Percentiles rank a stretch among this genome's conserved stretches.
These are phyloP conservation scores for Centruroides sculpturatus DNA, from an alignment of 1,140 invertebrate genomes.

Conservation along the genomic window DNA sequence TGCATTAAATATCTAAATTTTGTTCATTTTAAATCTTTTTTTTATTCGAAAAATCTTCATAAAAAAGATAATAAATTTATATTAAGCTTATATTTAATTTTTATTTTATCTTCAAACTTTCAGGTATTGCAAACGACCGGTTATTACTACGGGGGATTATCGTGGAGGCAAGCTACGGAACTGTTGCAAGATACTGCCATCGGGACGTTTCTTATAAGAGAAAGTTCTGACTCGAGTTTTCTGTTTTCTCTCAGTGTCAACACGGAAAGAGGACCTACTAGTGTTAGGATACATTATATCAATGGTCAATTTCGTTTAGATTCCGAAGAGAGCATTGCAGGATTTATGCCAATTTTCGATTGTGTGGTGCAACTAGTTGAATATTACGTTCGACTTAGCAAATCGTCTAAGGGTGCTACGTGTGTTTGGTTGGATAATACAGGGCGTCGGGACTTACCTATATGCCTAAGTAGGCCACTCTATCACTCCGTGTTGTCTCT, in stretches of 20 bases:
- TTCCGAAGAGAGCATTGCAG: conserved; percentile 45
- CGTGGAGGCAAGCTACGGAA: conserved; percentile 49
- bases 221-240: conserved; percentile 60
- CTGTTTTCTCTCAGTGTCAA: conserved; percentile 70
- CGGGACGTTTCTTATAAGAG: conserved; percentile 59
- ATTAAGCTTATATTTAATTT: too few species aligned
- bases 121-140: conserved; percentile 25
- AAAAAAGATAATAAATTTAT: too few species aligned
- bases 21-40: too few species aligned
- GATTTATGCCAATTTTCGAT: conserved; percentile 53
- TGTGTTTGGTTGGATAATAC: conserved; percentile 51
- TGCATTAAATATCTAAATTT: too few species aligned
- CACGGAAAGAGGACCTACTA: conserved; percentile 65
- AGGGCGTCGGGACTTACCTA: conserved; percentile 49
- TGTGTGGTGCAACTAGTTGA: conserved; percentile 59
- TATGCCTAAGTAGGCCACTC: conserved; percentile 49
- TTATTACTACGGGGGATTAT: conserved; percentile 60
- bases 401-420: neutral
- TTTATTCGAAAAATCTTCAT: too few species aligned
- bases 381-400: conserved; percentile 41
- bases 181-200: conserved; percentile 40
- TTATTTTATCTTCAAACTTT: too few species aligned
- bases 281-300: conserved; percentile 56
- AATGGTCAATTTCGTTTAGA: conserved; percentile 60
- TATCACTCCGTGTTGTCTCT: conserved; percentile 42